Evolutionary conservation across 2,113 vertebrate genomes (phyloP), one percentile per base, ranked within the genome.

Genomic region (Paedocypris sp.): DNA sequence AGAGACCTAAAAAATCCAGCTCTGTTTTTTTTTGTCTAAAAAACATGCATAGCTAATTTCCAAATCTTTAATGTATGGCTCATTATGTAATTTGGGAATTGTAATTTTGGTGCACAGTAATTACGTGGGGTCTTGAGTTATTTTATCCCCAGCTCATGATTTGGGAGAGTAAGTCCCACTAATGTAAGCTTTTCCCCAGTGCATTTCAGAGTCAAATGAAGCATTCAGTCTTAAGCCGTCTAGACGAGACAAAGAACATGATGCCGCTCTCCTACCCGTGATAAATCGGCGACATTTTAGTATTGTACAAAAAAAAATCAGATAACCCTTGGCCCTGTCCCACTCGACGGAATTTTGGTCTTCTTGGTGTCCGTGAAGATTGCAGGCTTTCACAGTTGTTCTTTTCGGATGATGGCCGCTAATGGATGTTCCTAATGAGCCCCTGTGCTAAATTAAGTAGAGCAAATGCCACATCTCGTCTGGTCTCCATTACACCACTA

Each of bases 71-170:
- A 63, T 62, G 57, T 64, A 70, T 66, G 58, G 62, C 54, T 66
- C 60, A 66, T 70, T 70, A 70, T 70, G 68, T 53, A 72, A 65
- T 72, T 72, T 66, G 57, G 60, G 70, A 48, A 20, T 56, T 52
- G 66, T 72, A 68, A 72, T 72, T 65, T 57, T 63, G 60, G 41
- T n/a, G n/a, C n/a, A n/a, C n/a, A n/a, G n/a, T 66, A 68, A 72
- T 72, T 72, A 68, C 56, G 54, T 52, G 39, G 51, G 70, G 51
- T 54, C 61, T 48, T 26, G 9, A 59, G 50, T 48, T 68, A 53
- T 61, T 68, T 56, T 69, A 61, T 56, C 46, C 50, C 11, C 54
- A 11, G 57, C 51, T 50, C 41, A n/a, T 65, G 60, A 64, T 66
- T 41, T 38, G 26, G 47, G 54, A 72, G 70, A 66, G 66, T 41